Base-by-base conservation (phyloP, 1,140 invertebrate genomes). In the Drosophila prosaltans region DNA sequence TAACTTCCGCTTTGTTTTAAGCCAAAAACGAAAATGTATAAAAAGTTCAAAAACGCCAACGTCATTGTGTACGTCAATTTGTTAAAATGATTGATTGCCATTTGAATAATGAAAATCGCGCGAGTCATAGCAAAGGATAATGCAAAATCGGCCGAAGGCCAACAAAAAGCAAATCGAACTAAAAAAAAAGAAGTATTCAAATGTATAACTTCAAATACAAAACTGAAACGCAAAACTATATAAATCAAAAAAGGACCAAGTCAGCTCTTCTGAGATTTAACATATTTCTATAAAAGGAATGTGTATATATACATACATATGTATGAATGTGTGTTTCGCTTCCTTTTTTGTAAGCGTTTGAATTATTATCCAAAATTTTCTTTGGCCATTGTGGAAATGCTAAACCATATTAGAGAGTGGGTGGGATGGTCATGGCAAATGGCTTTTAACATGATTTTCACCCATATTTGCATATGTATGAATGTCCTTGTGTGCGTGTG, bases 11-110 rank as follows among this genome's bases (percentile, higher is more conserved):
- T 89, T 86, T 86, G 83, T 86, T 88, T 88, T 80, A 79, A 78
- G 62, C 64, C 69, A 59, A 71, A 59, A 71, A 43, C 66, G 16
- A 65, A 65, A 30, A 57, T 57, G n/a, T 28, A 58, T 41, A 72
- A 73, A 67, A 84, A 78, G 84, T 51, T 51, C 21, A 51, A 9
- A 51, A 51, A 51, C 45, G 45, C 64, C 78, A 75, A 65, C 84
- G 84, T 89, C 84, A 89, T 89, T 84, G 85, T 89, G 78, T 61
- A 75, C 84, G 84, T 89, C 84, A 89, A 89, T 89, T 89, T 89
- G 84, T 89, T 89, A 89, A 89, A 89, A 89, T 89, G 84, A 89
- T 89, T 89, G 84, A 89, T 89, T 89, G 85, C 72, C 74, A 71
- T 89, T 84, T 89, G 81, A 89, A 89, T 89, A 89, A 89, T 89